Conservation (phyloP, 64 coral and sea anemone genomes). For the Dendrophyllia cribrosa region DNA sequence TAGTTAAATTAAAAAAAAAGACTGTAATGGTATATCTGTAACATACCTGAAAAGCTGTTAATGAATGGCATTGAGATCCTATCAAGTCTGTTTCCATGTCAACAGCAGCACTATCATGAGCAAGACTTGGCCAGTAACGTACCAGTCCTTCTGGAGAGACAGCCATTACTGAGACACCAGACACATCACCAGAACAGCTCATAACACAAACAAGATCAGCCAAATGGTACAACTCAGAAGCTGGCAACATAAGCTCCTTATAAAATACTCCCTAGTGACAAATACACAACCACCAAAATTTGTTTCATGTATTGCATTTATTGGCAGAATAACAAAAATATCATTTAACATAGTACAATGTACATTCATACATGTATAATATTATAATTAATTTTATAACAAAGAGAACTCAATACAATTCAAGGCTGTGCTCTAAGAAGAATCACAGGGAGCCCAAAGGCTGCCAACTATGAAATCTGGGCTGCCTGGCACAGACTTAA, state of each 20-base stretch:
- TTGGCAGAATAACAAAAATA: too few relatives aligned
- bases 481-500: too few relatives aligned
- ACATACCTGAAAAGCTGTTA: conserved; percentile 84
- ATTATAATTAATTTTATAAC: too few relatives aligned
- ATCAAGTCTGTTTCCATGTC: conserved; percentile 87
- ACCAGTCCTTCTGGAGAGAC: conserved; percentile 93
- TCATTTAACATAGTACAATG: too few relatives aligned
- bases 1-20: too few relatives aligned
- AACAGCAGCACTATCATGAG: conserved; percentile 72
- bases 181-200: conserved; percentile 32
- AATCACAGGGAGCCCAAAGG: too few relatives aligned
- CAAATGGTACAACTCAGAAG: conserved; percentile 84
- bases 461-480: too few relatives aligned
- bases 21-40: not conserved
- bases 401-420: too few relatives aligned
- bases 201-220: conserved; percentile 86
- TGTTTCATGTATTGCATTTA: too few relatives aligned
- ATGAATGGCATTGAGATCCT: conserved; percentile 89
- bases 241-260: conserved; percentile 84
- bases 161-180: conserved; percentile 70
- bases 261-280: conserved; percentile 77
- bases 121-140: conserved; percentile 95
- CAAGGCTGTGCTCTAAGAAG: too few relatives aligned
- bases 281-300: not conserved
- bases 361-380: too few relatives aligned